Evolutionary conservation across 1,140 invertebrate species (phyloP), one percentile per base, ranked within the genome.

Genomic region (Dufourea novaeangliae): DNA sequence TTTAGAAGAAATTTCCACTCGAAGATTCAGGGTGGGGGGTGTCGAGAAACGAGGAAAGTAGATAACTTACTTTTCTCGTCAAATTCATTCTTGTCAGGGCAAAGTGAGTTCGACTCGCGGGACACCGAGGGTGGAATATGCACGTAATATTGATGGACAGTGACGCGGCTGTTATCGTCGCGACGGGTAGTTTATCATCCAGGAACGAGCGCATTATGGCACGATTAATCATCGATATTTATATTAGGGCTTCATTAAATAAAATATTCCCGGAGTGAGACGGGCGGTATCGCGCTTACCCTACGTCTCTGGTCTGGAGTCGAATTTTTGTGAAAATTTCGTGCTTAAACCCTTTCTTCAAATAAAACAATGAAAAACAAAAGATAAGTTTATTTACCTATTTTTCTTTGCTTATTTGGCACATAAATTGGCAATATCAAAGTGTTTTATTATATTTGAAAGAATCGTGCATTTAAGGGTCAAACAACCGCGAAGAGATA

Each of bases 181-280:
- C 78, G 27, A 70, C 1, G 79, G 81, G 78, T 88, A 88, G 79
- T 90, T 89, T 88, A 90, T 90, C 88, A 88, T 89, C 74, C 74
- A 61, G 57, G 84, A 89, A 90, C 85, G 79, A 83, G 81, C 80
- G 72, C 84, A 89, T 90, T 90, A 90, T 70, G 78, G 66, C 78
- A 87, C 88, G 84, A 90, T 90, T 90, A 90, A 90, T 90, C 89
- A 87, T 90, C 87, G 81, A 90, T 90, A 89, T 89, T 90, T 90
- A 90, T 89, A 88, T 89, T 88, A 85, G 71, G 68, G 80, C 82
- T 87, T 90, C 74, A 85, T 90, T 87, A 78, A 84, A 86, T 90
- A 83, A 83, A 85, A 84, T 87, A 84, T 83, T 82, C 73, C 27
- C n/a, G n/a, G n/a, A 67, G 57, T 41, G 37, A 22, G 69, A 57